Base-by-base conservation (phyloP, 1,140 invertebrate genomes). In the Physella acuta region DNA sequence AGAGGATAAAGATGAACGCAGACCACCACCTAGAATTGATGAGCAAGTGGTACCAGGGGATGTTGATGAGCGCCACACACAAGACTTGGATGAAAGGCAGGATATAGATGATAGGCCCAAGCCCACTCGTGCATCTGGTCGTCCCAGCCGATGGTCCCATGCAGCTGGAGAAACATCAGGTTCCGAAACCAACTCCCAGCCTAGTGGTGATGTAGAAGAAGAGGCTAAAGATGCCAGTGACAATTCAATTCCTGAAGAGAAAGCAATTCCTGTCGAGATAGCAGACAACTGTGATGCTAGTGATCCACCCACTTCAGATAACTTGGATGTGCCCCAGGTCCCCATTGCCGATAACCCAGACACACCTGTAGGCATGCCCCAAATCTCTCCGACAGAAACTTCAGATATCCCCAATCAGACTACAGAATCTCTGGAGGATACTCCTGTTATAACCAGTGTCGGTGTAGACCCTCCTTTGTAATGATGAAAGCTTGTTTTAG, bases 1-100 rank as follows among this genome's bases (percentile, higher is more conserved):
- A 24, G 59, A 61, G 28, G 68, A 71, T 3, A 66, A 65, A 61
- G 68, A 71, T 55, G 72, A 73, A 16, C 66, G 66, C 34, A 59
- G 66, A 24, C 30, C 26, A 3, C 36, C 60, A 24, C 66, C 36
- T 44, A 5, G 26, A 33, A 3, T 68, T 26, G 66, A 68, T 68
- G 66, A 65, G 16, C 31, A 51, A 34, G 31, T 26, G 4, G 31
- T 34, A 24, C 60, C 73, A 24, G 14, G 34, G 2, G 68, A 61
- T 69, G 64, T 55, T 16, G 69, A 71, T 70, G 72, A 74, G 30
- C 33, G 59, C 20, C 62, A 63, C n/a, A 20, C 39, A 11, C 39
- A 11, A 20, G 70, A 34, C 24, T 24, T 5, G 1, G 36, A 61
- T n/a, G 24, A 24, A 44, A 61, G 37, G 24, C 52, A 64, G 4